These are phyloP conservation scores for Napeogenes inachia DNA, from an alignment of 2,888 invertebrate genomes.

Conservation along the genomic window DNA sequence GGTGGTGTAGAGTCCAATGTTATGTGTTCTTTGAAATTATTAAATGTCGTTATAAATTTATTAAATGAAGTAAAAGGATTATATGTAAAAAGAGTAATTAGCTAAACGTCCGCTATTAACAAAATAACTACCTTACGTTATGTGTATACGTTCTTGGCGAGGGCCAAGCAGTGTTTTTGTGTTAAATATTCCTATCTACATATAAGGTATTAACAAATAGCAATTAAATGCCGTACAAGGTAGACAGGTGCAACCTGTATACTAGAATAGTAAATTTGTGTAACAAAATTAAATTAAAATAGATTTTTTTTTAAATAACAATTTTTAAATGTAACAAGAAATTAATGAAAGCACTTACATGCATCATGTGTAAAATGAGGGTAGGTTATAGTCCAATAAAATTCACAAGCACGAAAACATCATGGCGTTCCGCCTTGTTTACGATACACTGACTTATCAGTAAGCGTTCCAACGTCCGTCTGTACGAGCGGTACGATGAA, in stretches of 20 bases:
- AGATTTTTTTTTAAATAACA: neutral
- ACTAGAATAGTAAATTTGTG: neutral
- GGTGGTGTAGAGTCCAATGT: slow-evolving; percentile 14
- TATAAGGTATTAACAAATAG: neutral
- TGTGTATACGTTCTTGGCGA: neutral
- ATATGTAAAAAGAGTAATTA: slow-evolving; percentile 5
- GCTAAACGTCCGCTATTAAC: neutral
- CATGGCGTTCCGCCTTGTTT: slow-evolving; percentile 45
- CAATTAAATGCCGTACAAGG: slow-evolving; percentile 10
- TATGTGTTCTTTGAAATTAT: slow-evolving; percentile 20
- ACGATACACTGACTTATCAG: slow-evolving; percentile 44
- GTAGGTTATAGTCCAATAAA: slow-evolving; percentile 39
- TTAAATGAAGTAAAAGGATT: slow-evolving; percentile 12
- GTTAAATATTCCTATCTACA: too few relatives aligned
- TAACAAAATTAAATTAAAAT: slow-evolving; percentile 4
- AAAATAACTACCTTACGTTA: neutral
- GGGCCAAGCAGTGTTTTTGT: neutral
- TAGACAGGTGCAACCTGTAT: slow-evolving; percentile 9
- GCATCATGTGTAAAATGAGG: slow-evolving; percentile 54
- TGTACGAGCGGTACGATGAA: slow-evolving; percentile 46
- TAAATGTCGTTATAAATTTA: slow-evolving; percentile 16
- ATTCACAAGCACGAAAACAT: slow-evolving; percentile 61
- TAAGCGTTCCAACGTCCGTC: slow-evolving; percentile 35
- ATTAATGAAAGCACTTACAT: slow-evolving; percentile 52
- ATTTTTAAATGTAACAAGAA: neutral